These are phyloP conservation scores for Catamblyrhynchus diadema DNA, from an alignment of 2,797 vertebrate species.

Conservation along the genomic window DNA sequence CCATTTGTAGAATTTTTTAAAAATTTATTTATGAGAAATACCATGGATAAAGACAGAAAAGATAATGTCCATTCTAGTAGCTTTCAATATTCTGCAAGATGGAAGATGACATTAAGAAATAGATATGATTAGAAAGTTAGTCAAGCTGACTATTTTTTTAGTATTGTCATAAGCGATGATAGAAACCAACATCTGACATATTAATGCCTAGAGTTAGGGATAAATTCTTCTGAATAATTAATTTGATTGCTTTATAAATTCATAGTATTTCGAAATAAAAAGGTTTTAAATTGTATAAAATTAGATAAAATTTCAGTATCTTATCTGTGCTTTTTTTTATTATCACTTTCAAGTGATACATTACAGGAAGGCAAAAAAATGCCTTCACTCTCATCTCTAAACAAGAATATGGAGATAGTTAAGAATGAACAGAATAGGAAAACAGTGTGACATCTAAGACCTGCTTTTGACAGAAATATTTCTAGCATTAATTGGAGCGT, in stretches of 20 bases:
- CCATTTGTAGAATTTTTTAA: not conserved
- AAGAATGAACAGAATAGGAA: constrained; percentile 36
- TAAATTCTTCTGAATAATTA: constrained; percentile 43
- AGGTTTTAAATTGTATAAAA: constrained; percentile 39
- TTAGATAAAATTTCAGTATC: constrained; percentile 13
- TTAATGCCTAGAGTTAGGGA: not conserved
- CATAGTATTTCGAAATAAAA: constrained; percentile 48
- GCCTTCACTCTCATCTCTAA: constrained; percentile 24
- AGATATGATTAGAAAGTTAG: not conserved
- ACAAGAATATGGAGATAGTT: constrained; percentile 15
- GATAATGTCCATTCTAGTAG: not conserved
- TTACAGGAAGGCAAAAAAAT: not conserved
- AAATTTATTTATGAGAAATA: not conserved
- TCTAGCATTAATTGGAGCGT: not conserved
- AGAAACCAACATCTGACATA: constrained; percentile 15
- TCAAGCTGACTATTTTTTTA: not conserved
- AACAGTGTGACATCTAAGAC: constrained; percentile 6
- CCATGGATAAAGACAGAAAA: not conserved
- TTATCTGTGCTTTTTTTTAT: constrained; percentile 35
- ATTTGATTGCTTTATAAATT: constrained; percentile 65
- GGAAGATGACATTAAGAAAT: not conserved
- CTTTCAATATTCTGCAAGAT: not conserved
- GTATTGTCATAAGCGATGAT: constrained; percentile 9
- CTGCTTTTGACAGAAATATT: constrained; percentile 71
- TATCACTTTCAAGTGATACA: constrained; percentile 51